phyloP scores from a whole-genome alignment of 2,888 invertebrate species.

The Glaucopsyche alexis region DNA sequence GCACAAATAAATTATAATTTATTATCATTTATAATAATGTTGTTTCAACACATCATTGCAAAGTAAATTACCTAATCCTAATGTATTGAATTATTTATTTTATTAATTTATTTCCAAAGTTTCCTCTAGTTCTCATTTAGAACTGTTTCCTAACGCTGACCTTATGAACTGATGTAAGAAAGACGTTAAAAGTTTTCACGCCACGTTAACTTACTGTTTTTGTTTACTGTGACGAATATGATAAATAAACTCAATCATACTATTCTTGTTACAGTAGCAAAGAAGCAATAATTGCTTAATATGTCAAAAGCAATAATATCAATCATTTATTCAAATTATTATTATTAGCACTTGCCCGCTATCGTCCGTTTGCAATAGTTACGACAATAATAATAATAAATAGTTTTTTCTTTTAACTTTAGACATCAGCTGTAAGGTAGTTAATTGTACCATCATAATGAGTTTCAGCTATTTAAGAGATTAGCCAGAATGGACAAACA shows the following conservation, averaged over 20 bases:
- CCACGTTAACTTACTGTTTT: slow-evolving; percentile 16
- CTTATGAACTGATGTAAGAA: not conserved
- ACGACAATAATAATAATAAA: too few species aligned
- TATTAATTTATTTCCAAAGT: not conserved
- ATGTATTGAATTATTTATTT: not conserved
- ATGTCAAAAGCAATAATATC: not conserved
- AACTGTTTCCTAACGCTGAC: not conserved
- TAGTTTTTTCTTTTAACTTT: too few species aligned
- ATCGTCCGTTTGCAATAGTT: too few species aligned
- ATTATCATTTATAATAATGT: not conserved
- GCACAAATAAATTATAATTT: not conserved
- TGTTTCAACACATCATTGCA: not conserved
- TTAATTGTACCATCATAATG: too few species aligned
- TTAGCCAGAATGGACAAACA: too few species aligned
- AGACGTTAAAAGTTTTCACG: not conserved
- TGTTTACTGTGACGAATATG: slow-evolving; percentile 16
- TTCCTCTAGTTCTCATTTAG: not conserved
- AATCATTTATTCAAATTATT: too few species aligned
- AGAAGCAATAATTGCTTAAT: not conserved
- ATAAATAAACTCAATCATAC: not conserved
- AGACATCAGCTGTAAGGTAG: too few species aligned
- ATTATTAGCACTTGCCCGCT: too few species aligned
- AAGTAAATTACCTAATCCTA: not conserved
- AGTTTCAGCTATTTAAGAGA: too few species aligned
- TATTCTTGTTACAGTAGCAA: not conserved